Evolutionary conservation across 2,113 vertebrate species (phyloP).

Genomic region (Gobio gobio): DNA sequence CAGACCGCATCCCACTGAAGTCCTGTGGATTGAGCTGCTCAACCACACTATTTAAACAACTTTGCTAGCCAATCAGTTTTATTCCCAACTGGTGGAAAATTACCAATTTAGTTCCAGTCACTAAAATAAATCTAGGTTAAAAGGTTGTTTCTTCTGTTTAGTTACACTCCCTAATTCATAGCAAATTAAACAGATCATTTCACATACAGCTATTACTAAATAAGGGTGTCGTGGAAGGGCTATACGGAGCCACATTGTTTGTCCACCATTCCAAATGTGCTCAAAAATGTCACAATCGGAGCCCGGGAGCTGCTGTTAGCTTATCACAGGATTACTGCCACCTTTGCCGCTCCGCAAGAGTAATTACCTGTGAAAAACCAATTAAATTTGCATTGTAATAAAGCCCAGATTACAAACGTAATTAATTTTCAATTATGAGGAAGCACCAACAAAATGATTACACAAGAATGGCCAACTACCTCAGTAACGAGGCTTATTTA

Average conservation of each 20-base stretch:
- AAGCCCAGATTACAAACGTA: constrained; percentile 52
- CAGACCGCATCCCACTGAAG: not conserved
- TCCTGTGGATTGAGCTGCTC: not conserved
- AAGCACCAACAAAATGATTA: constrained; percentile 50
- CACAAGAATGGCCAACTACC: constrained; percentile 21
- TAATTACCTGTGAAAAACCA: constrained; percentile 59
- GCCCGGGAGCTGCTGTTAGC: constrained; percentile 27
- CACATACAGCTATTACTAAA: not conserved
- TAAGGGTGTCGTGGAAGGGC: not conserved
- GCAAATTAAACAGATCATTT: not conserved
- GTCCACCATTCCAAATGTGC: not conserved
- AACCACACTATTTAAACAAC: not conserved
- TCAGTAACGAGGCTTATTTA: constrained; percentile 31
- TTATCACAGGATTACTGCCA: constrained; percentile 48
- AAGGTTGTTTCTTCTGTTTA: not conserved
- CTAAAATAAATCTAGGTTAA: not conserved
- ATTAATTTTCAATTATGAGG: constrained; percentile 58
- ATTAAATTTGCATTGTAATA: constrained; percentile 57
- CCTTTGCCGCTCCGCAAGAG: constrained; percentile 46
- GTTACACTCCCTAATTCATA: not conserved
- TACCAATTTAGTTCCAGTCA: not conserved
- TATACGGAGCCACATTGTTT: not conserved
- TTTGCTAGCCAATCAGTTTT: not conserved
- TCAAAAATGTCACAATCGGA: constrained; percentile 24
- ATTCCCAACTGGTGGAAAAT: not conserved